Base-by-base conservation (phyloP, 1,140 invertebrate species). In the Triops longicaudatus region DNA sequence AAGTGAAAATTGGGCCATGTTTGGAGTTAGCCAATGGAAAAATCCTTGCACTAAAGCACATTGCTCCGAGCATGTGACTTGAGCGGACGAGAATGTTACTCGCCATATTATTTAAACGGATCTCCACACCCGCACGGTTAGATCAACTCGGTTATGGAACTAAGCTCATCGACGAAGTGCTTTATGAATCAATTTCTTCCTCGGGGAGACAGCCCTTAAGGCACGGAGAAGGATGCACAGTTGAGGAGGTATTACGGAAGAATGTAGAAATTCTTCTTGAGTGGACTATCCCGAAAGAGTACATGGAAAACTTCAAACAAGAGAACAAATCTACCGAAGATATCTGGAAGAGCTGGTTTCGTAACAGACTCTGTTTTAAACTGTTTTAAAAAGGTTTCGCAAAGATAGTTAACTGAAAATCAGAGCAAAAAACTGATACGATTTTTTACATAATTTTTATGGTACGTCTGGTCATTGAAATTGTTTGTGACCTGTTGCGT, bases 141-240 rank as follows among this genome's bases (percentile, higher is more conserved):
- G 88, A 90, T 71, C 90, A 90, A 80, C 83, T 94, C 80, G 92
- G 92, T 79, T 92, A 91, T 82, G 93, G 93, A 79, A 93, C 92
- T 82, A 86, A 91, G 79, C 85, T 94, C 4, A 93, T 94, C 78
- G 92, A 94, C 81, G 90, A 93, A 74, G 89, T 94, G n/a, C 86
- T 94, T 1, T 86, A 89, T 31, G 91, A 92, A 78, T 93, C 91
- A 0, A 85, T 94, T 26, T 86, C 90, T 80, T 87, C 89, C 11
- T 92, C 92, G 73, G 91, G 91, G 1, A 88, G 91, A 43, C 84
- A 84, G 22, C 89, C 91, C 0, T 88, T 74, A 86, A 85, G 50
- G 87, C 43, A 88, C 78, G 81, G 84, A 1, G 41, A 26, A 12
- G 80, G 79, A 3, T 81, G 81, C 11, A 78, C 89, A 2, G 31